phyloP scores from a whole-genome alignment of 1,140 invertebrate species.

The Formica selysi region DNA sequence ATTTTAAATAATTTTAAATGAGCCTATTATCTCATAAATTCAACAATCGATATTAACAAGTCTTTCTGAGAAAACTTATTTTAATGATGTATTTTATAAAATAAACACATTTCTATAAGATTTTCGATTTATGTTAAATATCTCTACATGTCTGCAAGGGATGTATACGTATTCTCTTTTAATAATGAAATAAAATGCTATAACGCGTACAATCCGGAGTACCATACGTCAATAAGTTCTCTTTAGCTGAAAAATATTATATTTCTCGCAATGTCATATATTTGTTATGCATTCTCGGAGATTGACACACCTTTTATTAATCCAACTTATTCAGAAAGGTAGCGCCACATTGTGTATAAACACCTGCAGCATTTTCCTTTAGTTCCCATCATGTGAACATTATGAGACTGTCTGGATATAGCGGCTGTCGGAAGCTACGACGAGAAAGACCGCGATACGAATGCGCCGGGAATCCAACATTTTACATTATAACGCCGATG shows the following conservation, averaged over 20 bases:
- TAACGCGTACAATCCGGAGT: background rate
- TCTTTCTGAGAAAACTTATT: background rate
- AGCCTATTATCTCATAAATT: background rate
- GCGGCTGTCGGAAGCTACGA: constrained; percentile 50
- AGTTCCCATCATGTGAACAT: constrained; percentile 57
- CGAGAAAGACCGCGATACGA: constrained; percentile 58
- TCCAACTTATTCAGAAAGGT: constrained; percentile 37
- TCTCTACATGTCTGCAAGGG: background rate
- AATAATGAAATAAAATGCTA: background rate
- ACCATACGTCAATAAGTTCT: background rate
- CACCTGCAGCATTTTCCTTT: constrained; percentile 41
- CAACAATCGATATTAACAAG: background rate
- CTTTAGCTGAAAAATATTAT: constrained; percentile 8
- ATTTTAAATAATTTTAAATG: background rate
- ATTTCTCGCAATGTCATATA: constrained; percentile 5
- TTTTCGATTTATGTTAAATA: background rate
- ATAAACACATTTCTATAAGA: background rate
- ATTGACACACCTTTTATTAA: constrained; percentile 57
- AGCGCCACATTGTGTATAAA: constrained; percentile 3
- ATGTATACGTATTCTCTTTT: too few relatives aligned
- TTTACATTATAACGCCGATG: constrained; percentile 51
- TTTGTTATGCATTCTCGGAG: constrained; percentile 14
- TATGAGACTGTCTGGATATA: constrained; percentile 35
- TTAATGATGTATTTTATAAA: background rate
- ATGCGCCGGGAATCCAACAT: constrained; percentile 54